phyloP scores from a whole-genome alignment of 1,140 invertebrate species.

The Pentalonia nigronervosa region DNA sequence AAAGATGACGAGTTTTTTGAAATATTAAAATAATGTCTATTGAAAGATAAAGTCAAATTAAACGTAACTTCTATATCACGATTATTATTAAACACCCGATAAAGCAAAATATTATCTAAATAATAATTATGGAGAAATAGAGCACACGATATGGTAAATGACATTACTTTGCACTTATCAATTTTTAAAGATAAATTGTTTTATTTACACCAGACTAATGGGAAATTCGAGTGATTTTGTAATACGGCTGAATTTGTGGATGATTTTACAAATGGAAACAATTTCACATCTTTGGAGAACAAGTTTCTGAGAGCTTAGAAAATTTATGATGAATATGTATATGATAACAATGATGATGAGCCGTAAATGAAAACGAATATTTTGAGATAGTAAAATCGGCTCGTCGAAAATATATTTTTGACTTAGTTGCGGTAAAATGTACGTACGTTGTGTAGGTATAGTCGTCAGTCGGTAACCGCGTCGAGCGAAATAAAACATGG shows the following conservation, averaged over 20 bases:
- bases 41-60: background rate
- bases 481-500: background rate
- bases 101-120: background rate
- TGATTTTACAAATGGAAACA: too few relatives aligned
- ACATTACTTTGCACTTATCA: too few relatives aligned
- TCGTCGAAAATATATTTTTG: background rate
- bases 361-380: background rate
- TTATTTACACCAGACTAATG: background rate
- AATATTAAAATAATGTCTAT: background rate
- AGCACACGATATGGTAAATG: too few relatives aligned
- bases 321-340: too few relatives aligned
- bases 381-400: background rate
- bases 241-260: background rate
- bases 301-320: too few relatives aligned
- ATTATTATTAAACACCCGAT: background rate
- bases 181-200: background rate
- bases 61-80: background rate
- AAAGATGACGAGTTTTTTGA: background rate
- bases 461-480: background rate
- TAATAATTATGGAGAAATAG: background rate
- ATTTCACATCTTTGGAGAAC: too few relatives aligned
- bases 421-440: background rate
- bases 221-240: background rate
- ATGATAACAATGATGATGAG: too few relatives aligned
- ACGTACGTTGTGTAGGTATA: background rate